Evolutionary conservation across 1,140 invertebrate species (phyloP).

Genomic region (Meloidogyne chitwoodi): DNA sequence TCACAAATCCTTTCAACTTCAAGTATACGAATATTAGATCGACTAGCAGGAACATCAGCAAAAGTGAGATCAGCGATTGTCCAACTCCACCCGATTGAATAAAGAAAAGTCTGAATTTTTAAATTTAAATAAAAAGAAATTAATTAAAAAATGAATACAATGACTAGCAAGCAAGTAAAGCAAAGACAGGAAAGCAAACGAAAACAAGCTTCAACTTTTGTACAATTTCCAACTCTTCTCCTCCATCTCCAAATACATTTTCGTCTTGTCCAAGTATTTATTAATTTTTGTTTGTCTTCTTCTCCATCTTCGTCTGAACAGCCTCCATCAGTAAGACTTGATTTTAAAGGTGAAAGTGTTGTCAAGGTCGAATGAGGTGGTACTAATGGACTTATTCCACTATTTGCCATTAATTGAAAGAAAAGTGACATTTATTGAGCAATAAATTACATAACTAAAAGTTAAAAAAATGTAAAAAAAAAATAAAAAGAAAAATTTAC

Average conservation of each 20-base stretch:
- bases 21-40: background rate
- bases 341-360: background rate
- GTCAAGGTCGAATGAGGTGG: background rate
- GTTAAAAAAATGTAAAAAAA: too few relatives aligned
- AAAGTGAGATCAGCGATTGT: background rate
- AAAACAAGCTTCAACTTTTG: background rate
- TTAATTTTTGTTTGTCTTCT: background rate
- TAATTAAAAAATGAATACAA: background rate
- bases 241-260: background rate
- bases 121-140: background rate
- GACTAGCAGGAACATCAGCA: constrained; percentile 4
- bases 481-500: background rate
- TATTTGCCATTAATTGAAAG: background rate
- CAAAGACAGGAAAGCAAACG: background rate
- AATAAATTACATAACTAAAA: background rate
- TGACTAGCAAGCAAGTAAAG: background rate
- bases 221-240: background rate
- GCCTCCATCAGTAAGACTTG: background rate
- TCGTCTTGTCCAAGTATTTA: background rate
- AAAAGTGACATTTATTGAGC: background rate
- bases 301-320: background rate
- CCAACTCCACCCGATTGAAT: constrained; percentile 5
- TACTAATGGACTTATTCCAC: background rate
- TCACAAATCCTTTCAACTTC: constrained; percentile 6
- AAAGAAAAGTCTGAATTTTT: background rate